These are phyloP conservation scores for Aphaenogaster rudis DNA, from an alignment of 1,140 invertebrate species.

Conservation along the genomic window DNA sequence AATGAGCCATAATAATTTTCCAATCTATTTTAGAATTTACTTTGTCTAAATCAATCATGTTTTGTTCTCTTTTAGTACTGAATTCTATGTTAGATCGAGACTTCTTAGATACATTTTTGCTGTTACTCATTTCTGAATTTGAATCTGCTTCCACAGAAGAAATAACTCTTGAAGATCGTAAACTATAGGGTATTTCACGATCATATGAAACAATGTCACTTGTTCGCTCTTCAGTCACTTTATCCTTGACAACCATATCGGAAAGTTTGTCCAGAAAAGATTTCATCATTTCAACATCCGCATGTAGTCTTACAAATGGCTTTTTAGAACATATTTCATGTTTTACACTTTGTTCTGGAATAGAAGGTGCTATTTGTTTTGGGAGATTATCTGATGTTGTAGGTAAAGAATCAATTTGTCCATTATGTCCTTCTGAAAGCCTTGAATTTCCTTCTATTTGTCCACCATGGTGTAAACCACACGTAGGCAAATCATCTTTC, in stretches of 20 bases:
- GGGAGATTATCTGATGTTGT: background rate
- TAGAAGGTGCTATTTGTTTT: slow-evolving; percentile 2
- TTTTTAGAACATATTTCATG: background rate
- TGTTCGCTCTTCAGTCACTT: background rate
- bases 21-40: background rate
- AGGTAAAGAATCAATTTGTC: background rate
- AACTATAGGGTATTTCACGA: slow-evolving; percentile 17
- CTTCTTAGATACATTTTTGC: background rate
- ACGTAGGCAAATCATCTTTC: background rate
- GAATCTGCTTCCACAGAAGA: background rate
- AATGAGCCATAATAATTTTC: background rate
- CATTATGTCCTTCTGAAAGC: background rate
- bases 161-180: slow-evolving; percentile 9
- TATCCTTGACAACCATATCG: background rate
- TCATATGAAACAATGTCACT: background rate
- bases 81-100: background rate
- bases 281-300: slow-evolving; percentile 32
- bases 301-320: slow-evolving; percentile 63
- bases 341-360: background rate
- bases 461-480: background rate
- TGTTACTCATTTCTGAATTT: background rate
- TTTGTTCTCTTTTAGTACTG: background rate
- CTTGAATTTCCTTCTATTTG: background rate
- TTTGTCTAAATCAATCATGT: background rate
- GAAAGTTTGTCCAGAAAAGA: slow-evolving; percentile 32